Evolutionary conservation across 2,113 vertebrate species (phyloP).

Genomic region (Delphinus delphis): DNA sequence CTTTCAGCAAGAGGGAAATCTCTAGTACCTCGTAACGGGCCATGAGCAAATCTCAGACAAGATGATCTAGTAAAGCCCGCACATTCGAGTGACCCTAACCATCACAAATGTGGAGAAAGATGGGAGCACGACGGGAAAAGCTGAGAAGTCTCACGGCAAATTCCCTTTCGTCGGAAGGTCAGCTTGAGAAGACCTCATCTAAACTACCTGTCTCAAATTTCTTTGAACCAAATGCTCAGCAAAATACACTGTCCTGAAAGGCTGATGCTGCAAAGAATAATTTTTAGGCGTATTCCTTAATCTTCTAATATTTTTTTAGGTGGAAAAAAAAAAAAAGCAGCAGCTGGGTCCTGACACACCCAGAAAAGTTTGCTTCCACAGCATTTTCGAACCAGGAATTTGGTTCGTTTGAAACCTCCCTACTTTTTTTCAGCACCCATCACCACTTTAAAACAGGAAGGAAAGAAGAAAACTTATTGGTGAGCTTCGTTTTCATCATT

Average conservation of each 20-base stretch:
- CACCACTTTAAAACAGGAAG: slow-evolving; percentile 6
- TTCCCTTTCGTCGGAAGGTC: neutral
- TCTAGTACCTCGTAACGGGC: neutral
- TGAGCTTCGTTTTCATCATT: neutral
- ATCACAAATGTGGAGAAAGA: neutral
- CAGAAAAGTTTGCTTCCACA: slow-evolving; percentile 43
- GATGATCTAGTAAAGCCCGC: neutral
- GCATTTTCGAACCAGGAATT: slow-evolving; percentile 59
- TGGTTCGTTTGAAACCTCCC: neutral
- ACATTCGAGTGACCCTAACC: too few relatives aligned
- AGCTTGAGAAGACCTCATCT: neutral
- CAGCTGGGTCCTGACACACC: slow-evolving; percentile 43
- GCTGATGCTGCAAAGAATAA: neutral
- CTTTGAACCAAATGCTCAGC: neutral
- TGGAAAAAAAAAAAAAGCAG: neutral
- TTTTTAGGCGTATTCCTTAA: neutral
- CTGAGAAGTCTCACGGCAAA: neutral
- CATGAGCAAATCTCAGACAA: neutral
- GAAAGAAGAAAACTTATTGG: neutral
- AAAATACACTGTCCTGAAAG: neutral
- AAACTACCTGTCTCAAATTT: neutral
- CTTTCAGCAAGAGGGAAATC: neutral
- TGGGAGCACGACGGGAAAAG: neutral
- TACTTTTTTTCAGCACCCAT: neutral
- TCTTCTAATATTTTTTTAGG: slow-evolving; percentile 38